phyloP scores from a whole-genome alignment of 2,797 vertebrate genomes.

The Limosa lapponica region DNA sequence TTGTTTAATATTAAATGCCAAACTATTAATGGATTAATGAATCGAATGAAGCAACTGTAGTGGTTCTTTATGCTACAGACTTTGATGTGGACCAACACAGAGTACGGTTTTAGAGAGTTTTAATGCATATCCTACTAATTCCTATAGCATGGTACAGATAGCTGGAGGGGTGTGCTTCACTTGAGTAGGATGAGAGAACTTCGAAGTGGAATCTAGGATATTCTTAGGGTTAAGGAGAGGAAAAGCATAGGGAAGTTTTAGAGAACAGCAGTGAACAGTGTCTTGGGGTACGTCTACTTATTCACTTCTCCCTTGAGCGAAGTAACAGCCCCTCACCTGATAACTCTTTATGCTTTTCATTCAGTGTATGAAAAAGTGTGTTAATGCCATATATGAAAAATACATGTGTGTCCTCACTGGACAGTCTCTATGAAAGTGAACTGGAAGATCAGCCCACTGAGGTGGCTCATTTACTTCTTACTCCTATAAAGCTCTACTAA shows the following conservation, averaged over 20 bases:
- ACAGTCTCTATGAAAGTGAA: not conserved
- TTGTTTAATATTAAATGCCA: not conserved
- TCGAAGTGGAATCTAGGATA: not conserved
- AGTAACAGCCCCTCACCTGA: not conserved
- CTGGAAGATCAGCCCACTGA: not conserved
- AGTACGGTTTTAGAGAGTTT: not conserved
- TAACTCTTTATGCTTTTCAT: not conserved
- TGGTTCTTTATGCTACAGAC: not conserved
- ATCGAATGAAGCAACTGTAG: not conserved
- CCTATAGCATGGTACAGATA: not conserved
- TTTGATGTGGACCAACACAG: not conserved
- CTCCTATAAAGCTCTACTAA: not conserved
- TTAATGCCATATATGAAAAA: not conserved
- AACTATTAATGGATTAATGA: not conserved
- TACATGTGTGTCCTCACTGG: not conserved
- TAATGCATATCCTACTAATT: not conserved
- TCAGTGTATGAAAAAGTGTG: not conserved
- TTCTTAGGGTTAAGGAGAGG: not conserved
- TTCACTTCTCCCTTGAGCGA: not conserved
- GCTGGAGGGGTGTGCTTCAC: not conserved
- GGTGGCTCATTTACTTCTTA: not conserved
- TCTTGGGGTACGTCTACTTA: fast-evolving
- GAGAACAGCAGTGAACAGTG: not conserved
- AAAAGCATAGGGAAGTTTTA: not conserved
- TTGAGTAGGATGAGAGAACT: not conserved